These are phyloP conservation scores for Oreotragus oreotragus DNA, from an alignment of 2,113 vertebrate genomes.

Conservation along the genomic window DNA sequence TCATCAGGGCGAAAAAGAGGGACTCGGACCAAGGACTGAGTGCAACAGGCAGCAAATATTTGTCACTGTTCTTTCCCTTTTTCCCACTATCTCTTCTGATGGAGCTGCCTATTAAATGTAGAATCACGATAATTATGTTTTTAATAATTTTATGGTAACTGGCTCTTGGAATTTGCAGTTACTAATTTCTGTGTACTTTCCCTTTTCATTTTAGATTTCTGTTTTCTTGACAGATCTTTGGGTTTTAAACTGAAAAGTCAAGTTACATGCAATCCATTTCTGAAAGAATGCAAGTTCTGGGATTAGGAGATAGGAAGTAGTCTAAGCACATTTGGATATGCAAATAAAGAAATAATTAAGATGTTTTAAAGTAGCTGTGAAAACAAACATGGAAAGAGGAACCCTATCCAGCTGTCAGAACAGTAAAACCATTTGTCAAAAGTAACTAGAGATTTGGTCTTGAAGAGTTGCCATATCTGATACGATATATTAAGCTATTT, in stretches of 20 bases:
- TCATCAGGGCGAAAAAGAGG: accelerated
- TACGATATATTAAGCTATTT: constrained; percentile 11
- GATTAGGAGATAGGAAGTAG: background rate
- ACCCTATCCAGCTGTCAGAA: constrained; percentile 29
- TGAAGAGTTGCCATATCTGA: background rate
- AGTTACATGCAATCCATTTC: background rate
- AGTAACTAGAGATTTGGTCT: constrained; percentile 39
- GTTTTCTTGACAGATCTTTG: background rate
- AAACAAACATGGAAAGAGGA: constrained; percentile 38
- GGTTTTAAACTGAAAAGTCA: background rate
- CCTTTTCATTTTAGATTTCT: background rate
- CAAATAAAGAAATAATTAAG: constrained; percentile 44
- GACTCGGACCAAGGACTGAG: background rate
- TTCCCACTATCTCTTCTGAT: background rate
- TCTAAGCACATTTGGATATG: background rate
- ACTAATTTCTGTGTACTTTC: background rate
- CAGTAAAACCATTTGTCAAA: constrained; percentile 32
- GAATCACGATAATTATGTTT: background rate
- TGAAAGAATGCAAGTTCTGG: background rate
- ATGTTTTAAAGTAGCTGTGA: background rate
- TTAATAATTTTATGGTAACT: background rate
- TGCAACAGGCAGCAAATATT: accelerated
- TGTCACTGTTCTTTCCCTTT: background rate
- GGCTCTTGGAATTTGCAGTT: background rate
- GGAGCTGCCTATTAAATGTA: background rate